These are phyloP conservation scores for Pectinophora gossypiella DNA, from an alignment of 1,140 invertebrate genomes.

Conservation along the genomic window DNA sequence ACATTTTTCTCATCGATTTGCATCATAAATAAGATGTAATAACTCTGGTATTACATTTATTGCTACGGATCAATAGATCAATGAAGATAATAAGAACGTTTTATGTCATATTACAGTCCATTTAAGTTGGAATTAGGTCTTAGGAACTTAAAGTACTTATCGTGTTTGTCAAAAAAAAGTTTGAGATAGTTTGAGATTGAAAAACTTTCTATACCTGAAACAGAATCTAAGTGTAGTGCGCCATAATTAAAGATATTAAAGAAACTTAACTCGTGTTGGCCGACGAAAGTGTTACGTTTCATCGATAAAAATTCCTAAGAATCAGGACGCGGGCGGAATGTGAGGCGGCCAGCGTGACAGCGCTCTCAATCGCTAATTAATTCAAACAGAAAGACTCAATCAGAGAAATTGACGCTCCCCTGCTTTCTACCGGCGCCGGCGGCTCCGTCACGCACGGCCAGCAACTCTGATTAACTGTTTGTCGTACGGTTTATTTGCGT, in stretches of 20 bases:
- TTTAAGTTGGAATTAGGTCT: no score
- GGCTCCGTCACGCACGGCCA: conserved; percentile 46
- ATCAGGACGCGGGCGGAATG: conserved; percentile 59
- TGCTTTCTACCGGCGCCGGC: conserved; percentile 58
- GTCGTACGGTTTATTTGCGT: conserved; percentile 36
- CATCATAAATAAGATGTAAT: no score
- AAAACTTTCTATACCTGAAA: no score
- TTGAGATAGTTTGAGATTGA: no score
- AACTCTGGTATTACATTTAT: no score
- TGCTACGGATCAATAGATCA: no score
- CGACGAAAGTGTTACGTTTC: conserved; percentile 39
- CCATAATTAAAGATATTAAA: background rate
- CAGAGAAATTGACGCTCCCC: conserved; percentile 61
- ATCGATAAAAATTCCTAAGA: conserved; percentile 57
- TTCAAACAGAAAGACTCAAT: conserved; percentile 67
- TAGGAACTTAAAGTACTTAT: no score
- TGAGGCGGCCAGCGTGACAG: conserved; percentile 55
- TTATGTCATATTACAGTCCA: no score
- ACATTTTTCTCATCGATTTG: no score
- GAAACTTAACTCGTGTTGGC: background rate
- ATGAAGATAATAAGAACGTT: no score
- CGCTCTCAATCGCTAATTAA: conserved; percentile 70
- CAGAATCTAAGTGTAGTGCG: no score
- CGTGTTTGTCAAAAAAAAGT: no score
- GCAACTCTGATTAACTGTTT: conserved; percentile 30